These are phyloP conservation scores for Zaprionus gabonicus DNA, from an alignment of 1,140 invertebrate genomes.

Conservation along the genomic window DNA sequence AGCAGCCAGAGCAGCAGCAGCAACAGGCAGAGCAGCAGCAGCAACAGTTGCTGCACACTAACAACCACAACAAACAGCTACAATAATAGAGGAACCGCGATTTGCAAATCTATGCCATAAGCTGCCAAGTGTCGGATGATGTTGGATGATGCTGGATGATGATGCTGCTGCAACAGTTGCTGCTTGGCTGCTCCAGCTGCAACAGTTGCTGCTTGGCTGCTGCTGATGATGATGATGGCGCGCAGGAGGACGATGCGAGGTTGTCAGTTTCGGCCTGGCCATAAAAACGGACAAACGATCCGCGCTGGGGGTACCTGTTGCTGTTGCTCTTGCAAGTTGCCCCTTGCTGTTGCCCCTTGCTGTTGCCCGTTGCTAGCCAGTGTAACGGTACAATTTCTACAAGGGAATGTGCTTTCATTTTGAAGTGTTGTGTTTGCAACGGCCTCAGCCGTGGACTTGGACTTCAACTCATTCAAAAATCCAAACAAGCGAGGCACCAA, in stretches of 20 bases:
- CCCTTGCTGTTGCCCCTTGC: neutral
- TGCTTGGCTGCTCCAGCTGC: conserved; percentile 28
- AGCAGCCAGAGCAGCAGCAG: neutral
- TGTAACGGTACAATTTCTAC: conserved; percentile 81
- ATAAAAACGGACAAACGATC: conserved; percentile 72
- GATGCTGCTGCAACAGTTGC: conserved; percentile 4
- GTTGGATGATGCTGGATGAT: conserved; percentile 56
- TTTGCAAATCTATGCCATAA: conserved; percentile 81
- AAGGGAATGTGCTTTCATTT: conserved; percentile 83
- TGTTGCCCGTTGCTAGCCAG: conserved; percentile 17
- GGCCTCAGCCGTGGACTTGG: conserved; percentile 47
- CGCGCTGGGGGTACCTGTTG: conserved; percentile 24
- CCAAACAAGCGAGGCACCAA: conserved; percentile 35
- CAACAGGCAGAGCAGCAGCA: neutral
- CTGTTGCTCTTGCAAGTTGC: neutral
- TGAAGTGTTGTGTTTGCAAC: conserved; percentile 77
- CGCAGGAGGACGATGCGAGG: conserved; percentile 38
- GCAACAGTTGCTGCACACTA: conserved; percentile 65
- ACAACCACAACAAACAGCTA: conserved; percentile 80
- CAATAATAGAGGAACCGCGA: conserved; percentile 75
- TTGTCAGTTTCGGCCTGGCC: conserved; percentile 28
- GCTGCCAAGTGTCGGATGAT: conserved; percentile 79
- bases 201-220: conserved; percentile 17
- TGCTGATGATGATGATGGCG: conserved; percentile 26
- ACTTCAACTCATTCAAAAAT: conserved; percentile 53